Conservation (phyloP, 2,797 vertebrate genomes). For the Epinephelus awoara region DNA sequence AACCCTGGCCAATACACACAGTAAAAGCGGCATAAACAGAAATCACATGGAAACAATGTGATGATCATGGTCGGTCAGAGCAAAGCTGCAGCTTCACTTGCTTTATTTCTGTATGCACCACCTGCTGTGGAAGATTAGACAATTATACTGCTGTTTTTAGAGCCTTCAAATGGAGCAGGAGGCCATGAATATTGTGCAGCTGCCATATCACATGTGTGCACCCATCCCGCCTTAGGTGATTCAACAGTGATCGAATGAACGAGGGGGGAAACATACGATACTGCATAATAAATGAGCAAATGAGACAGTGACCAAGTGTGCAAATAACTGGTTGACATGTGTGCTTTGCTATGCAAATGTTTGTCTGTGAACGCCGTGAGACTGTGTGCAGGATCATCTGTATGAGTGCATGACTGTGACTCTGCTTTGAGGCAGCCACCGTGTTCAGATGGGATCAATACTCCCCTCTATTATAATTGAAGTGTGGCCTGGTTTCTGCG, state of each 20-base stretch:
- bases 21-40: slow-evolving; percentile 1
- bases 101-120: slow-evolving; percentile 67
- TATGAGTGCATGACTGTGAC: background rate
- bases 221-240: background rate
- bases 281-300: slow-evolving; percentile 2
- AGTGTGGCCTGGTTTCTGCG: slow-evolving; percentile 62
- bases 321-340: slow-evolving; percentile 6
- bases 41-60: slow-evolving; percentile 50
- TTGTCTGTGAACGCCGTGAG: slow-evolving; percentile 12
- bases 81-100: slow-evolving; percentile 22
- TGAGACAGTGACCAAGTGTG: slow-evolving; percentile 8
- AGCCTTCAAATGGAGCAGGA: slow-evolving; percentile 45
- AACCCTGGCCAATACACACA: background rate
- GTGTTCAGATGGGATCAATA: slow-evolving; percentile 65
- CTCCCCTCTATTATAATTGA: slow-evolving; percentile 40
- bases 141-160: slow-evolving; percentile 66
- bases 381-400: slow-evolving; percentile 1
- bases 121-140: slow-evolving; percentile 72
- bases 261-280: background rate
- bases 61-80: slow-evolving; percentile 7
- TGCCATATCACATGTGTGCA: slow-evolving; percentile 22
- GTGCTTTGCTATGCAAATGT: slow-evolving; percentile 42
- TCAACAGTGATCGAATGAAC: slow-evolving; percentile 9
- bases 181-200: slow-evolving; percentile 50
- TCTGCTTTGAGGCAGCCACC: slow-evolving; percentile 18